Evolutionary conservation across 2,888 invertebrate genomes (phyloP), one percentile per base, ranked within the genome.

Genomic region (Agonopterix subpropinquella): DNA sequence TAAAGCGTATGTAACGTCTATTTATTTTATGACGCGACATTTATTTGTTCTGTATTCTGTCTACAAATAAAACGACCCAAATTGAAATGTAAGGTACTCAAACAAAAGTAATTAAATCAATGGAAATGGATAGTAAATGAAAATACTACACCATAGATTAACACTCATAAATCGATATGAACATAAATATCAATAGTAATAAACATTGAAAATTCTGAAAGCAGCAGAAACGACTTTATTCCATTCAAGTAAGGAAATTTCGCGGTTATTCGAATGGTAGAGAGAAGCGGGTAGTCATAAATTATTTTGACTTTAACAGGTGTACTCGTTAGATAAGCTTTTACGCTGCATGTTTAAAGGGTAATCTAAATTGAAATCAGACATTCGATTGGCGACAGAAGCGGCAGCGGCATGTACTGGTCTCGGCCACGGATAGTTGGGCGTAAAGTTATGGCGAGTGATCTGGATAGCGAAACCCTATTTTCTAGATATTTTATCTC

Each of bases 291-390:
- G 59, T 70, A 65, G 63, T 71, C 76, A 77, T 86, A 83, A 82
- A 84, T 84, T 83, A 82, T 83, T 79, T 77, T 70, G 78, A 82
- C 73, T 80, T 77, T 77, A 80, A 84, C 85, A 86, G 85, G 87
- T 88, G 84, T 85, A 83, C 78, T 78, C 67, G 78, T 78, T 77
- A 83, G 85, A 87, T 87, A 87, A 83, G 83, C 74, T 73, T 80
- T 80, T 75, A 70, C 80, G 74, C 73, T 77, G 80, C 82, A 84
- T 84, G 81, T 85, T 84, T 77, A 80, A 77, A 67, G 62, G 64
- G 64, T 85, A 81, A 87, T 87, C 87, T 87, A 73, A 88, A 88
- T 87, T 87, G 87, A 85, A 87, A 88, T 88, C 87, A 73, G 82
- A 75, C 83, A 70, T 85, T 84, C 81, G 81, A 85, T 86, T 80